Conservation (phyloP, 2,797 vertebrate genomes). For the Pantherophis alleghaniensis region DNA sequence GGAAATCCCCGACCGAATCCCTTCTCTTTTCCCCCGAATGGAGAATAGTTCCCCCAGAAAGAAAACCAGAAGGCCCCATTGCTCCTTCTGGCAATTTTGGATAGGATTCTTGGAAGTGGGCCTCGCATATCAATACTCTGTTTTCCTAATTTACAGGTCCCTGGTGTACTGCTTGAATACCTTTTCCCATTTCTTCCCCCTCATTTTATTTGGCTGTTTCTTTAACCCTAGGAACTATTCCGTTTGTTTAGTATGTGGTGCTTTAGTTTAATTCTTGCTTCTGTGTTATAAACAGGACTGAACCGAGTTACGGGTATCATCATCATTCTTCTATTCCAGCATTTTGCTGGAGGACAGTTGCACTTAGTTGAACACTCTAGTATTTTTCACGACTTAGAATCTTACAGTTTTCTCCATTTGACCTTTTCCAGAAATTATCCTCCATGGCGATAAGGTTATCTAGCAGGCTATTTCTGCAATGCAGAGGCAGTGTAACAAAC, state of each 20-base stretch:
- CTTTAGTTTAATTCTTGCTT: neutral
- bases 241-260: neutral
- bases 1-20: neutral
- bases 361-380: neutral
- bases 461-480: constrained; percentile 63
- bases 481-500: constrained; percentile 54
- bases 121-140: neutral
- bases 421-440: neutral
- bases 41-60: neutral
- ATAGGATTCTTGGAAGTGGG: neutral
- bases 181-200: neutral
- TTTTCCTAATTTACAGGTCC: neutral
- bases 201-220: neutral
- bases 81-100: neutral
- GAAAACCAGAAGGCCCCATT: neutral
- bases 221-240: neutral
- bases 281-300: neutral
- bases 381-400: neutral
- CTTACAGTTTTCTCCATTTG: neutral
- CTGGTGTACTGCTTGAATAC: neutral
- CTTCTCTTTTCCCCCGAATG: neutral
- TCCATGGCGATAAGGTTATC: constrained; percentile 75
- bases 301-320: neutral
- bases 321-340: neutral
- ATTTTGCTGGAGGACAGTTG: neutral